Conservation (phyloP, 2,797 vertebrate species). For the Holocentrus rufus region DNA sequence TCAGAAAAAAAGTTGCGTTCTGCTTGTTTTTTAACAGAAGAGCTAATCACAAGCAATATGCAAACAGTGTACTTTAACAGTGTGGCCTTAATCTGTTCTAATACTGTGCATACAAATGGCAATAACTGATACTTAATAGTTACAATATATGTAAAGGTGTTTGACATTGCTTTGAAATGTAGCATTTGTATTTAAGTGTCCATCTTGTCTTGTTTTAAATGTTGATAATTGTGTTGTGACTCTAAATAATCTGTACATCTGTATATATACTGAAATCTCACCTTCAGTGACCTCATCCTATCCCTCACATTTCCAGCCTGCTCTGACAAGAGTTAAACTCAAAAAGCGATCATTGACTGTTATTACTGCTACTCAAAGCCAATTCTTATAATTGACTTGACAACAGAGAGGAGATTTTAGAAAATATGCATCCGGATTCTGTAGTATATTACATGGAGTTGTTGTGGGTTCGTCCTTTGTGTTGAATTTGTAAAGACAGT, state of each 20-base stretch:
- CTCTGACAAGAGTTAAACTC: constrained; percentile 2
- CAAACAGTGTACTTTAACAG: constrained; percentile 58
- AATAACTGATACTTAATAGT: constrained; percentile 38
- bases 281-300: constrained; percentile 34
- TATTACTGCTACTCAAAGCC: neutral
- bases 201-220: constrained; percentile 56
- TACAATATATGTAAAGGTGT: constrained; percentile 39
- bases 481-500: neutral
- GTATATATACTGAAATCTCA: constrained; percentile 14
- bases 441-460: neutral
- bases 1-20: constrained; percentile 27
- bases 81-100: constrained; percentile 60
- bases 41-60: constrained; percentile 44
- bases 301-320: neutral
- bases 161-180: constrained; percentile 47
- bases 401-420: neutral
- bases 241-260: constrained; percentile 45
- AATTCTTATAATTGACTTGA: neutral
- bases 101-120: constrained; percentile 40
- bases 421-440: neutral
- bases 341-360: neutral
- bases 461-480: constrained; percentile 5
- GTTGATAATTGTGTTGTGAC: constrained; percentile 39
- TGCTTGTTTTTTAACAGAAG: constrained; percentile 24
- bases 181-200: constrained; percentile 48